Evolutionary conservation across 2,113 vertebrate genomes (phyloP), one percentile per base, ranked within the genome.

Genomic region (Erythrocercus mccallii): DNA sequence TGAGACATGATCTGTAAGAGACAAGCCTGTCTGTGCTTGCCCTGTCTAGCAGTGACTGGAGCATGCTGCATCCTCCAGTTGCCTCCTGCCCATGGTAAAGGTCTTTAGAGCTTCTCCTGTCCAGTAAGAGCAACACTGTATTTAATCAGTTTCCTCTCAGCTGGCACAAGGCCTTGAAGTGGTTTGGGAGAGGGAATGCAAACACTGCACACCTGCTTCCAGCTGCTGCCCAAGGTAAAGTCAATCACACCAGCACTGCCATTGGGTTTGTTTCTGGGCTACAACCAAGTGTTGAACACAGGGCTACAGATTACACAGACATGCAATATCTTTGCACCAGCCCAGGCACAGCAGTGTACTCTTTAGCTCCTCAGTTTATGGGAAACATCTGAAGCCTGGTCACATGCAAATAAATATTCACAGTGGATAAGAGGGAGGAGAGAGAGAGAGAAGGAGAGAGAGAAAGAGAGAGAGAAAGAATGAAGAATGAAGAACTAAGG

Each of bases 121-220:
- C 0, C 1, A 48, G 12, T 28, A 45, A 60, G 27, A 61, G 23
- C 53, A 71, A 45, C 4, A 2, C 6, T 3, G 13, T 33, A 31
- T 64, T 90, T 42, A 30, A 86, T 27, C 12, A 22, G 11, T 45
- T 40, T 48, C 48, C 53, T 27, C 20, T 45, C 33, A 40, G 28
- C 47, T 37, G 50, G 50, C 45, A 57, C 31, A 44, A 81, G 86
- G 27, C 38, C 57, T 79, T 78, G 74, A 62, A 94, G 13, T 17
- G 54, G 17, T 79, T 62, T 71, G 53, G 65, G 53, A 86, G 47
- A 48, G 18, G 21, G 40, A 72, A 15, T 45, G 62, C 62, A 83
- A 76, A 47, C 58, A 27, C 40, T 11, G 38, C 77, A 48, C 24
- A 23, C 11, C 48, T 72, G 61, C 42, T 78, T 48, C 60, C 56